Conservation (phyloP, 2,888 invertebrate genomes). For the Brenthis hecate region DNA sequence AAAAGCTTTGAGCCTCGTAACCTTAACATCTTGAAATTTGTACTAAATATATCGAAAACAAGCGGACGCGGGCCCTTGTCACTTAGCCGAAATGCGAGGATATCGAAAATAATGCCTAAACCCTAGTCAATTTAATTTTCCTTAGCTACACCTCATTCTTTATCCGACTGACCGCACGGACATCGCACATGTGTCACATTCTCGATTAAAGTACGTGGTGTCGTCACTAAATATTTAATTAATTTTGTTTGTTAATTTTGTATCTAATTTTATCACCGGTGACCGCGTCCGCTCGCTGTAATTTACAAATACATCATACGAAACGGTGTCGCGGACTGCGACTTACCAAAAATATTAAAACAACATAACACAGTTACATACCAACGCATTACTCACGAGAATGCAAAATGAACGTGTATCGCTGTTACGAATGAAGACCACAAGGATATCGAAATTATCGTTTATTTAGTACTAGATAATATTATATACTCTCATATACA, state of each 20-base stretch:
- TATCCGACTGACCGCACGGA: constrained; percentile 24
- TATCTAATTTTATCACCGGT: constrained; percentile 78
- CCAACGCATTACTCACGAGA: constrained; percentile 54
- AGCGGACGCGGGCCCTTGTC: constrained; percentile 77
- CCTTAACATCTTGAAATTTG: constrained; percentile 82
- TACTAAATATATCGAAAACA: constrained; percentile 80
- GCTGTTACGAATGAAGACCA: constrained; percentile 80
- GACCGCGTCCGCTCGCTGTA: constrained; percentile 77
- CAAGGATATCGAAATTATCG: constrained; percentile 78
- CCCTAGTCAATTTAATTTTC: constrained; percentile 71
- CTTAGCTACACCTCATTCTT: constrained; percentile 36
- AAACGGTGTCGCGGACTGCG: constrained; percentile 65
- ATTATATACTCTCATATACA: constrained; percentile 60
- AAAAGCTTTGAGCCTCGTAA: constrained; percentile 83
- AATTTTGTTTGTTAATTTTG: constrained; percentile 61
- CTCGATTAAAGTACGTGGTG: constrained; percentile 50
- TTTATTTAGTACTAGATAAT: constrained; percentile 49
- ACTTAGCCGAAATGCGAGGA: constrained; percentile 83
- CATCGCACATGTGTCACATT: constrained; percentile 13
- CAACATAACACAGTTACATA: constrained; percentile 58
- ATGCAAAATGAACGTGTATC: constrained; percentile 73
- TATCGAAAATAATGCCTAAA: constrained; percentile 80
- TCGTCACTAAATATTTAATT: constrained; percentile 58
- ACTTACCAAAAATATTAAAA: constrained; percentile 58
- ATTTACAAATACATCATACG: constrained; percentile 78